These are phyloP conservation scores for Bombus fervidus DNA, from an alignment of 1,140 invertebrate genomes.

Conservation along the genomic window DNA sequence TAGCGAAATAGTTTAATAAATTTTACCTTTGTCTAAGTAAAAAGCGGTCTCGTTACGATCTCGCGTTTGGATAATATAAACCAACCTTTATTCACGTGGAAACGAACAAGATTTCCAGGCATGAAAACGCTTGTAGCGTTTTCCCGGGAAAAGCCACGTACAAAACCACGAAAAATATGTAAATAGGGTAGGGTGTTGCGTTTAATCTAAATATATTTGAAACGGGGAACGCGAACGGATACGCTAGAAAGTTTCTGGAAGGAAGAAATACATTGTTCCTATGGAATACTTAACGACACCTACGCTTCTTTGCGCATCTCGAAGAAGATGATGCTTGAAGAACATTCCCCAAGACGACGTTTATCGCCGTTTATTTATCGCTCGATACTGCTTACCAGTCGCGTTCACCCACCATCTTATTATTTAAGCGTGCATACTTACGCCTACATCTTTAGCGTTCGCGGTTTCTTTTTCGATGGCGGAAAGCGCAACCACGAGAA, in stretches of 20 bases:
- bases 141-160: not conserved
- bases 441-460: constrained; percentile 22
- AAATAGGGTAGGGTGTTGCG: not conserved
- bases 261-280: constrained; percentile 40
- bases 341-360: constrained; percentile 36
- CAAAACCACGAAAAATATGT: not conserved
- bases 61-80: not conserved
- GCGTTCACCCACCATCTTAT: constrained; percentile 39
- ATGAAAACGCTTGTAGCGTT: too few species aligned
- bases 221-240: not conserved
- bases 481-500: not conserved
- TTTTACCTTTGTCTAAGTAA: not conserved
- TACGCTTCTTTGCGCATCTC: constrained; percentile 26
- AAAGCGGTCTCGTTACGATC: not conserved
- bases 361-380: constrained; percentile 57
- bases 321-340: constrained; percentile 47
- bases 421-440: constrained; percentile 44
- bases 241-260: constrained; percentile 6
- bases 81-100: not conserved
- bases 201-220: constrained; percentile 19
- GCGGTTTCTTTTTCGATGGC: not conserved
- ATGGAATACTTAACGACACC: constrained; percentile 58
- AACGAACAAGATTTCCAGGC: not conserved
- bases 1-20: not conserved
- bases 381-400: constrained; percentile 40